These are phyloP conservation scores for Ophion slaviceki DNA, from an alignment of 2,888 invertebrate species.

Conservation along the genomic window DNA sequence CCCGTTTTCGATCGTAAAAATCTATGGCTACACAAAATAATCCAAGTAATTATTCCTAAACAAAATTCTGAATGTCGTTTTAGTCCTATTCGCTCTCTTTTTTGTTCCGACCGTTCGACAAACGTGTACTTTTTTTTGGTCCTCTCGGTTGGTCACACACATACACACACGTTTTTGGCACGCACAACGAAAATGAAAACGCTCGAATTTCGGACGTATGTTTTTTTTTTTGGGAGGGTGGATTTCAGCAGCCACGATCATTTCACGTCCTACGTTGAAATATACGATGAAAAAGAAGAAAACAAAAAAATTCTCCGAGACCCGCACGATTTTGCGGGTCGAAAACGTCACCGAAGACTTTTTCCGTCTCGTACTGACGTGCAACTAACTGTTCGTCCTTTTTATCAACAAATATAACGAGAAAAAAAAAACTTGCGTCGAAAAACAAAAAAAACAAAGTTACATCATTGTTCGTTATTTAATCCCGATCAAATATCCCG, in stretches of 20 bases:
- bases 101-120: constrained; percentile 3
- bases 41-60: constrained; percentile 67
- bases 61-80: constrained; percentile 66
- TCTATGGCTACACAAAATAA: constrained; percentile 62
- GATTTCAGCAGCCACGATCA: constrained; percentile 36
- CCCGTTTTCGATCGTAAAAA: constrained; percentile 62
- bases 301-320: constrained; percentile 50
- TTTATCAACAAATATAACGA: constrained; percentile 79
- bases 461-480: constrained; percentile 47
- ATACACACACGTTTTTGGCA: neutral
- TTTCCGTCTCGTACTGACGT: constrained; percentile 67
- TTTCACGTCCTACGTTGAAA: constrained; percentile 47
- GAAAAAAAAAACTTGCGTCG: constrained; percentile 79
- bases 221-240: neutral
- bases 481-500: constrained; percentile 6
- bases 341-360: constrained; percentile 44
- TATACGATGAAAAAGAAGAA: constrained; percentile 25
- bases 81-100: constrained; percentile 32
- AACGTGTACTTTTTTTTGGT: constrained; percentile 8
- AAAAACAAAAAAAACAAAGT: constrained; percentile 52
- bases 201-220: constrained; percentile 13
- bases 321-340: constrained; percentile 52
- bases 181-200: constrained; percentile 50
- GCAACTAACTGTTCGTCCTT: constrained; percentile 79
- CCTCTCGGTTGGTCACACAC: neutral